Conservation (phyloP, 2,113 vertebrate species). For the Colinus virginianus region DNA sequence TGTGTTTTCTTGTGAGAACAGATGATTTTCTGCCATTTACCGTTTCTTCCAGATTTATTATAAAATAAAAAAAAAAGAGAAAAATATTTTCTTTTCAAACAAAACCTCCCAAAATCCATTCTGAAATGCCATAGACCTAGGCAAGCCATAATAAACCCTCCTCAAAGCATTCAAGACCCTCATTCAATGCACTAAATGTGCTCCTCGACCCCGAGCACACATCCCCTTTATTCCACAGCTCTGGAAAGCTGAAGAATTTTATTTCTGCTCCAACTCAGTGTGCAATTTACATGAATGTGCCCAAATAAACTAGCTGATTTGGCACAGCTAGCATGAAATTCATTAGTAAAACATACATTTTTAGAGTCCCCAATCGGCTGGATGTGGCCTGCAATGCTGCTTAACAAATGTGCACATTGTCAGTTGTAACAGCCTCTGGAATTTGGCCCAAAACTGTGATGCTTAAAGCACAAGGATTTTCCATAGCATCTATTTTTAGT, state of each 20-base stretch:
- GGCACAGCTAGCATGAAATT: slow-evolving; percentile 25
- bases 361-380: slow-evolving; percentile 14
- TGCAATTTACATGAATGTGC: slow-evolving; percentile 17
- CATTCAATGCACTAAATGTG: neutral
- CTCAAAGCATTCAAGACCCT: neutral
- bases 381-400: slow-evolving; percentile 26
- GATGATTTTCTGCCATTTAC: neutral
- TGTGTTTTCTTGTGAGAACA: neutral
- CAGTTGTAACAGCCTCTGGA: slow-evolving; percentile 58
- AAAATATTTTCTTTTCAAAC: neutral
- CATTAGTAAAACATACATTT: slow-evolving; percentile 49
- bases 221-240: neutral
- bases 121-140: neutral
- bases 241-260: slow-evolving; percentile 26
- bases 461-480: slow-evolving; percentile 45
- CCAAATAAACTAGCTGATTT: slow-evolving; percentile 59
- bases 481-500: slow-evolving; percentile 63
- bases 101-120: neutral
- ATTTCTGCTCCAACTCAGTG: neutral
- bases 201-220: neutral
- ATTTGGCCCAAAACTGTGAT: slow-evolving; percentile 42
- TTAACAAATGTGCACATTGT: slow-evolving; percentile 52
- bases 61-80: neutral
- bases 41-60: too few species aligned
- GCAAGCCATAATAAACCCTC: neutral